Percentiles rank a stretch among this genome's conserved stretches.
These are phyloP conservation scores for Oedothorax gibbosus DNA, from an alignment of 1,140 invertebrate species.

Conservation along the genomic window DNA sequence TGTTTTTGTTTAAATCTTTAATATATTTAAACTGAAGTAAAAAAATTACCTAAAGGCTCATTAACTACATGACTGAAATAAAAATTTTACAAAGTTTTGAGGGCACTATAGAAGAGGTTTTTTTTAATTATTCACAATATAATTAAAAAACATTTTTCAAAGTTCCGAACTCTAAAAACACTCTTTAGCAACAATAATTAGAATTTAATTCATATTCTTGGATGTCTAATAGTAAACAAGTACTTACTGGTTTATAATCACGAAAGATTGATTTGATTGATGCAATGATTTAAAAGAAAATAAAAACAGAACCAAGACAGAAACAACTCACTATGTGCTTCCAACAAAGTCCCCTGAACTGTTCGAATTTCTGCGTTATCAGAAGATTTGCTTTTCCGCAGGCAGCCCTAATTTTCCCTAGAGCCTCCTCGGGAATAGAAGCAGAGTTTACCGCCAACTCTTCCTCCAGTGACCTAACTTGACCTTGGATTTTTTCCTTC, in stretches of 20 bases:
- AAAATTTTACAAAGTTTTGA: too few relatives aligned
- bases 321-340: slow-evolving; percentile 80
- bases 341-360: slow-evolving; percentile 88
- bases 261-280: background rate
- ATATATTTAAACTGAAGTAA: too few relatives aligned
- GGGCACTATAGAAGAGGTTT: too few relatives aligned
- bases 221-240: too few relatives aligned
- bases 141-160: too few relatives aligned
- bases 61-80: too few relatives aligned
- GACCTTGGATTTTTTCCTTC: slow-evolving; percentile 76
- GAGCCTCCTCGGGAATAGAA: slow-evolving; percentile 79
- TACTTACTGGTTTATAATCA: too few relatives aligned
- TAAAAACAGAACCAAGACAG: background rate
- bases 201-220: too few relatives aligned
- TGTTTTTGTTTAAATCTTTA: too few relatives aligned
- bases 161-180: background rate
- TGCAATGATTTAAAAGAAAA: background rate
- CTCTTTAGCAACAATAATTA: background rate
- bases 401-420: slow-evolving; percentile 86
- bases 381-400: slow-evolving; percentile 91
- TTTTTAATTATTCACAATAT: too few relatives aligned
- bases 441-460: slow-evolving; percentile 72
- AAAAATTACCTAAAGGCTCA: too few relatives aligned
- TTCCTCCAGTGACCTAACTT: slow-evolving; percentile 78
- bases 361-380: slow-evolving; percentile 92